Base-by-base conservation (phyloP, 2,888 invertebrate genomes). In the Gortyna flavago region DNA sequence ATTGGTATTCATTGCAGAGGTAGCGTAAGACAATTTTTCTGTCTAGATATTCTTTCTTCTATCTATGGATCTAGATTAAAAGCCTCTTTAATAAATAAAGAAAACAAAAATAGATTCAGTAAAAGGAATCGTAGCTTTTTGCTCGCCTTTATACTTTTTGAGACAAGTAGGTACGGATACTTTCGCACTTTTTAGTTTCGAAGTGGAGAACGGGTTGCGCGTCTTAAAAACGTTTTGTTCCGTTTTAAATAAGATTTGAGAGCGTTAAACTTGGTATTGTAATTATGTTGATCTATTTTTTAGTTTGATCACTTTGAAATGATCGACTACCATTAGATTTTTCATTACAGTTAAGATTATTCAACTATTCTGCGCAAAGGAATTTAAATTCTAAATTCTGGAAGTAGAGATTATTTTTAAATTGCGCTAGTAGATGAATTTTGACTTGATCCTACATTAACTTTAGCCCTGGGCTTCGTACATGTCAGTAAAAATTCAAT, bases 401-500 rank as follows among this genome's bases (percentile, higher is more conserved):
- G 16, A 9, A 48, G 25, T 32, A 65, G 18, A 18, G 6, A 18
- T 44, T 44, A 32, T 68, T 48, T 8, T 29, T 41, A 29, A 71
- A 32, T 64, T 44, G 16, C 29, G 8, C 21, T 21, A 9, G 44
- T 29, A 54, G 7, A 75, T 62, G 16, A 25, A 41, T 41, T 32
- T 64, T n/a, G 6, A 4, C 11, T 44, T 29, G 35, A 57, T 68
- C 32, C 16, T 54, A n/a, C 3, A 18, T 35, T n/a, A n/a, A n/a
- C n/a, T n/a, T 59, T 62, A 66, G 48, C 32, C 29, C 4, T 65
- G 29, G 61, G 66, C 8, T n/a, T 72, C n/a, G n/a, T n/a, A n/a
- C n/a, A n/a, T n/a, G n/a, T n/a, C 7, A 75, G 72, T 75, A 54
- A 62, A 51, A 77, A 75, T 77, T 72, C 41, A 69, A 76, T 75